These are phyloP conservation scores for Echinarachnius parma DNA, from an alignment of 53 echinoderm and acorn worm species.

Conservation along the genomic window DNA sequence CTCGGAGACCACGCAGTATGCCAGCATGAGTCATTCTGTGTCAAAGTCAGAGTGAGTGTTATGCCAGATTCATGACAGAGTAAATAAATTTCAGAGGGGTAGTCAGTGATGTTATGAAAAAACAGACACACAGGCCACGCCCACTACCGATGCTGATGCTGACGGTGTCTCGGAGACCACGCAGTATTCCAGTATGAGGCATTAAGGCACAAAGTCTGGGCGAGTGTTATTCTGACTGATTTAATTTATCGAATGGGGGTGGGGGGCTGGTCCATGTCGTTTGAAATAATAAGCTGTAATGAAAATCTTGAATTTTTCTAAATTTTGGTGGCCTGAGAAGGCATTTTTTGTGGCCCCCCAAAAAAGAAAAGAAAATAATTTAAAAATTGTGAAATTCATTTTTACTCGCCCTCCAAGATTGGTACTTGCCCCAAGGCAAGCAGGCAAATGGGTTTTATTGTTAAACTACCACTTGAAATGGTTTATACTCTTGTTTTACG, in stretches of 20 bases:
- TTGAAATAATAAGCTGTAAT: not conserved
- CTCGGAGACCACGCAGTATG: constrained; percentile 45
- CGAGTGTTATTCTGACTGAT: not conserved
- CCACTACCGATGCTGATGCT: constrained; percentile 9
- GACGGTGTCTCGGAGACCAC: constrained; percentile 55
- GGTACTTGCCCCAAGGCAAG: too few species aligned
- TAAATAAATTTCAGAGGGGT: too few species aligned
- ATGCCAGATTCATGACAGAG: too few species aligned
- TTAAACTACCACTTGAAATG: too few species aligned
- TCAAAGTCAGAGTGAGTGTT: constrained; percentile 54
- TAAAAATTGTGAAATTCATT: too few species aligned
- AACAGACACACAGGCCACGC: constrained; percentile 15
- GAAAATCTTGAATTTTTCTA: not conserved
- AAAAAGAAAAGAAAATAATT: too few species aligned
- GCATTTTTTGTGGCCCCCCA: too few species aligned
- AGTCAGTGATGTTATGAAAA: too few species aligned
- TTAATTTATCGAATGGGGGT: not conserved
- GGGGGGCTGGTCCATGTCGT: not conserved
- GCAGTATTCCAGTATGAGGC: constrained; percentile 53
- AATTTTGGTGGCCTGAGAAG: too few species aligned
- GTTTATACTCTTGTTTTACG: too few species aligned
- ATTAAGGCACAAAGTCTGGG: constrained; percentile 60
- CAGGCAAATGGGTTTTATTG: not conserved
- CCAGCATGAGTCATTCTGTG: constrained; percentile 62
- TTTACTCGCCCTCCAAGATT: too few species aligned